Conservation (phyloP, 2,113 vertebrate genomes). For the Colaptes auratus region DNA sequence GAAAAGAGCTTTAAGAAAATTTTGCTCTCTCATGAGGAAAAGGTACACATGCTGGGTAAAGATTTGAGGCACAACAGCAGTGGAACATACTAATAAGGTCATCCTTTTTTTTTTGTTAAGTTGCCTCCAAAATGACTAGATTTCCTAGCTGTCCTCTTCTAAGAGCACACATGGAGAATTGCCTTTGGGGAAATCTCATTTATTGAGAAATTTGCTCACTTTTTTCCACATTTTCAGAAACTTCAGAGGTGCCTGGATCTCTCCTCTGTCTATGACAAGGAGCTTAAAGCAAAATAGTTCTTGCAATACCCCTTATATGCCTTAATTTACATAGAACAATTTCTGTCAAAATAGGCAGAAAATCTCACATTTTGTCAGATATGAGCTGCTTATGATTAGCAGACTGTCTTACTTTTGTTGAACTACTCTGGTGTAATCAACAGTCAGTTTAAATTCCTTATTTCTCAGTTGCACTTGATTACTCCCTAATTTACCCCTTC, state of each 20-base stretch:
- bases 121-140: background rate
- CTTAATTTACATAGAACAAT: background rate
- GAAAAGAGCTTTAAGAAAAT: background rate
- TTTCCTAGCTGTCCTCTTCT: background rate
- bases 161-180: background rate
- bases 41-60: background rate
- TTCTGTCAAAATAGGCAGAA: background rate
- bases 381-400: background rate
- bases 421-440: constrained; percentile 1
- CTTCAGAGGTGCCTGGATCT: background rate
- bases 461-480: background rate
- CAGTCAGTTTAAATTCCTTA: background rate
- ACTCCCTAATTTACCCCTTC: background rate
- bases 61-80: background rate
- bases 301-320: background rate
- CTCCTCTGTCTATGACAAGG: background rate
- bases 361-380: background rate
- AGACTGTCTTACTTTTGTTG: background rate
- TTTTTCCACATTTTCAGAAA: background rate
- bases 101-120: background rate
- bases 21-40: background rate
- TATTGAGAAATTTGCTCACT: background rate
- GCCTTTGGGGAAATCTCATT: background rate
- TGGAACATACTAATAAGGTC: background rate
- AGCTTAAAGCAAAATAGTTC: background rate